These are phyloP conservation scores for Strigamia crassipes DNA, from an alignment of 2,888 invertebrate genomes.

Conservation along the genomic window DNA sequence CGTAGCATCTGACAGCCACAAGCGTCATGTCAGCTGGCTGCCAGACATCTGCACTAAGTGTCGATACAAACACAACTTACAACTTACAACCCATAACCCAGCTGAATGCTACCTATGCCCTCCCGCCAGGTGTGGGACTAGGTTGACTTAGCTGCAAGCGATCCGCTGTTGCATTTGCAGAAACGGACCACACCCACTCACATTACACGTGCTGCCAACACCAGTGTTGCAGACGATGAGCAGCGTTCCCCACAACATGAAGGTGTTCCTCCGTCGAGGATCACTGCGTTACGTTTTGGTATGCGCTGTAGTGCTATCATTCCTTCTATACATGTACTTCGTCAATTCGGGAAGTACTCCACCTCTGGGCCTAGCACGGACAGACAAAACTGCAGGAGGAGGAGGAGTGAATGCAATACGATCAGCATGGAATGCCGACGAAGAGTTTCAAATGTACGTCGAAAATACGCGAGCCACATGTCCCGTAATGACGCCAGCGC, in stretches of 20 bases:
- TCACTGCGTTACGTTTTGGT: conserved; percentile 49
- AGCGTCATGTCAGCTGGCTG: conserved; percentile 25
- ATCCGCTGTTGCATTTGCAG: not conserved
- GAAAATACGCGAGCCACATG: conserved; percentile 39
- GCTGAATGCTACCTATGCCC: not conserved
- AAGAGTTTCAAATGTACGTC: conserved; percentile 19
- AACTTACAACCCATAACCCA: not conserved
- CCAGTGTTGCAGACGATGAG: conserved; percentile 12
- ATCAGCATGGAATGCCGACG: conserved; percentile 23
- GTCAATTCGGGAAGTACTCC: conserved; percentile 35
- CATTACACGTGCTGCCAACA: conserved; percentile 28
- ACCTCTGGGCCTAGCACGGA: not conserved
- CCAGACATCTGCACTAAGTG: conserved; percentile 1
- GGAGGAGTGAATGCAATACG: not conserved
- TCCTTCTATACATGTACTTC: conserved; percentile 50
- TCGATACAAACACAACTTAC: not conserved
- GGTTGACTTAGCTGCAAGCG: not conserved
- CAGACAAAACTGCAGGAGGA: not conserved
- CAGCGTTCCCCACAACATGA: conserved; percentile 20
- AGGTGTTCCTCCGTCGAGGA: conserved; percentile 48
- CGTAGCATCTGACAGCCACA: not conserved
- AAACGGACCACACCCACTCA: not conserved
- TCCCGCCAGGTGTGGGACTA: not conserved
- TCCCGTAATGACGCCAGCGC: conserved; percentile 44
- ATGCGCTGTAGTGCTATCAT: conserved; percentile 41